These are phyloP conservation scores for Candoia aspera DNA, from an alignment of 2,113 vertebrate genomes.

Conservation along the genomic window DNA sequence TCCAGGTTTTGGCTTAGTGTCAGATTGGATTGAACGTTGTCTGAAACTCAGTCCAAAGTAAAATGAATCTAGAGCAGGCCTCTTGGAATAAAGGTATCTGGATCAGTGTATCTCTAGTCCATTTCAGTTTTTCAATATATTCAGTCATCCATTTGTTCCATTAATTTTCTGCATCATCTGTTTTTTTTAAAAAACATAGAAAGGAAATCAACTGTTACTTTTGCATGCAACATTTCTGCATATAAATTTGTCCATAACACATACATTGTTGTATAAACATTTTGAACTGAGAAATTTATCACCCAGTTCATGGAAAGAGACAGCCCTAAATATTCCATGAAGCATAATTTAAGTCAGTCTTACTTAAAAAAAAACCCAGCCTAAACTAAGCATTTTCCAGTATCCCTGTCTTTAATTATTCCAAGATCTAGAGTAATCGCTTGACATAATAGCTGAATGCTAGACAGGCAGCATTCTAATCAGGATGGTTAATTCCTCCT, in stretches of 20 bases:
- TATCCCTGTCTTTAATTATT: not conserved
- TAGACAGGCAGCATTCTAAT: not conserved
- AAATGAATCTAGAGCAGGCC: constrained; percentile 5
- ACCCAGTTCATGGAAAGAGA: not conserved
- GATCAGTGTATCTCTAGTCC: not conserved
- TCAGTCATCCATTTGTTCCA: not conserved
- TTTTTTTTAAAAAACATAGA: not conserved
- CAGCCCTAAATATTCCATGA: not conserved
- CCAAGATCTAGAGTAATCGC: not conserved
- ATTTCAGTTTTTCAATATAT: not conserved
- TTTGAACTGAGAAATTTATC: not conserved
- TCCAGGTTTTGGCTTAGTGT: not conserved
- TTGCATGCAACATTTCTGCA: not conserved
- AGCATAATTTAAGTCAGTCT: not conserved
- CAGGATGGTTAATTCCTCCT: not conserved
- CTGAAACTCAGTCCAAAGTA: not conserved
- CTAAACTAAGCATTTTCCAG: not conserved
- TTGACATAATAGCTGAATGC: not conserved
- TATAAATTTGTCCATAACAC: not conserved
- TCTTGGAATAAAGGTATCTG: not conserved
- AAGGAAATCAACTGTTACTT: not conserved
- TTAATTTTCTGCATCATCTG: not conserved
- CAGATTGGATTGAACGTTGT: not conserved
- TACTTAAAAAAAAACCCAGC: not conserved
- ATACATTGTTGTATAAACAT: not conserved